phyloP scores from a whole-genome alignment of 1,140 invertebrate genomes.

The Asobara japonica region DNA sequence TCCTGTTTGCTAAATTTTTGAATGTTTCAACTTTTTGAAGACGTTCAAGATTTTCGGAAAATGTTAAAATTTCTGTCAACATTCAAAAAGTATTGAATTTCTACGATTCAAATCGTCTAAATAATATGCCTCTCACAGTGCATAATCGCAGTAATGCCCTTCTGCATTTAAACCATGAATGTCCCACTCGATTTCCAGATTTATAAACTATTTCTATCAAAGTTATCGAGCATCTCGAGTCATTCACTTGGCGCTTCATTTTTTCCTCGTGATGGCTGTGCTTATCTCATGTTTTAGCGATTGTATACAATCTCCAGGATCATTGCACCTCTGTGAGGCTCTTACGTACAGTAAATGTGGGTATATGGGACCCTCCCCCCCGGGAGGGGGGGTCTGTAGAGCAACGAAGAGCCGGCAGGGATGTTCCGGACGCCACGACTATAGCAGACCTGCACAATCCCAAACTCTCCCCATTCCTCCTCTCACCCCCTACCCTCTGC shows the following conservation, averaged over 20 bases:
- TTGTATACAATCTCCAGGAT: constrained; percentile 56
- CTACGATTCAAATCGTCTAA: too few relatives aligned
- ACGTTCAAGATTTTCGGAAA: too few relatives aligned
- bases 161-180: too few relatives aligned
- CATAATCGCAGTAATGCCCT: too few relatives aligned
- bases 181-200: too few relatives aligned
- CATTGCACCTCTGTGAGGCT: constrained; percentile 60
- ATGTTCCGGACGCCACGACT: constrained; percentile 19
- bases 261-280: not conserved
- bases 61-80: too few relatives aligned
- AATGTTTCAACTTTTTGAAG: too few relatives aligned
- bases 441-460: constrained; percentile 3
- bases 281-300: constrained; percentile 38
- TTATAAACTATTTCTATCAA: not conserved
- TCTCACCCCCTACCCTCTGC: constrained; percentile 3
- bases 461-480: not conserved
- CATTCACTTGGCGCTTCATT: not conserved
- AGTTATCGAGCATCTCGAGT: not conserved
- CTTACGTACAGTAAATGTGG: constrained; percentile 61
- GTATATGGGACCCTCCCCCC: too few relatives aligned
- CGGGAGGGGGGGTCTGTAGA: constrained; percentile 4
- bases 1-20: too few relatives aligned
- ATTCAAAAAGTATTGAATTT: too few relatives aligned
- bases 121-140: too few relatives aligned
- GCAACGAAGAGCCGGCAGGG: constrained; percentile 1